Conservation (phyloP, 2,888 invertebrate species). For the Hirtodrosophila confusa region DNA sequence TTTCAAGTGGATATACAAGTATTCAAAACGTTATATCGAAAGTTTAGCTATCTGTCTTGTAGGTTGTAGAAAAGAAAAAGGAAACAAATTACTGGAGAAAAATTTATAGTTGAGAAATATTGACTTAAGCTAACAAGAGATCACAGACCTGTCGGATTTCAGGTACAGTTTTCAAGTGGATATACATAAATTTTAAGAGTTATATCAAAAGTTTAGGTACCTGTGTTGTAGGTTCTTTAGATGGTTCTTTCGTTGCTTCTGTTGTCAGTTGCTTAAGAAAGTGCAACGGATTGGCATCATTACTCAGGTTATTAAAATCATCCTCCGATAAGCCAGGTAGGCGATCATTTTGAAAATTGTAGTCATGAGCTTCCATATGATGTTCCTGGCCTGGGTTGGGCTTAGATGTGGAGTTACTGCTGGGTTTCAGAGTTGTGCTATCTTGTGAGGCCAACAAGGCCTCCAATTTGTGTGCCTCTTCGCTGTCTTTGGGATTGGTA, state of each 20-base stretch:
- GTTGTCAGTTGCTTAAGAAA: slow-evolving; percentile 58
- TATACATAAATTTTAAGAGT: background rate
- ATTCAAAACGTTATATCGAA: background rate
- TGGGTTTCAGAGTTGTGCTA: slow-evolving; percentile 16
- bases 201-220: slow-evolving; percentile 18
- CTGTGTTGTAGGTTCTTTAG: slow-evolving; percentile 26
- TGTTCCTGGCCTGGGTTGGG: slow-evolving; percentile 6
- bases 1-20: background rate
- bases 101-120: too few species aligned
- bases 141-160: too few species aligned
- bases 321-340: slow-evolving; percentile 64
- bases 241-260: background rate
- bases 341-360: slow-evolving; percentile 55
- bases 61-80: too few species aligned
- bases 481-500: slow-evolving; percentile 2
- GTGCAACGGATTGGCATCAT: slow-evolving; percentile 67
- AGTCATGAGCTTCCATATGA: slow-evolving; percentile 48
- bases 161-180: background rate
- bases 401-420: slow-evolving; percentile 4
- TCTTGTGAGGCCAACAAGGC: slow-evolving; percentile 1
- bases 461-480: slow-evolving; percentile 20
- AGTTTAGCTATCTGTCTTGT: slow-evolving; percentile 36
- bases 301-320: slow-evolving; percentile 61
- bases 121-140: too few species aligned
- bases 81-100: too few species aligned